Evolutionary conservation across 1,140 invertebrate species (phyloP), one percentile per base, ranked within the genome.

Genomic region (Drosophila prosaltans): DNA sequence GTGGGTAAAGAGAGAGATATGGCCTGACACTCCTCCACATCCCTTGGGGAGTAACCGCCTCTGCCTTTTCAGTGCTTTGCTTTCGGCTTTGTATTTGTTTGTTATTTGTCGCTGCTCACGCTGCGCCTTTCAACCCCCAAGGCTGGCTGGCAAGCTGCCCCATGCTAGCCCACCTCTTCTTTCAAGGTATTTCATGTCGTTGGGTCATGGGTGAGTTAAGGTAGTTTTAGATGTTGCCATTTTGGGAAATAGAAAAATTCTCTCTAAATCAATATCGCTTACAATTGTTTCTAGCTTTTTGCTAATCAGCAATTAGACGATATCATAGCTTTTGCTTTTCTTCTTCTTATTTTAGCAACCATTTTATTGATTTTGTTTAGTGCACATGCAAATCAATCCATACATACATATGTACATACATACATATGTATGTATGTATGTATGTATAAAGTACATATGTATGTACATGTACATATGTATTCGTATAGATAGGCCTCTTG

Each of bases 201-300:
- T 51, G 45, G 45, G 21, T 26, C 45, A 8, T 51, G 45, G 60
- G 57, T 48, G 24, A 51, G 48, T 48, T 45, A 51, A 62, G 73
- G 69, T 68, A 48, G 54, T 60, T 65, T 10, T 64, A 41, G 45
- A 59, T 85, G 81, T 85, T 85, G 82, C 82, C 83, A 86, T 88
- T 88, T 88, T 83, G 80, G 69, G 70, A 80, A 88, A 86, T 83
- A 82, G 72, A 86, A 88, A 77, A 80, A 55, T 39, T 51, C 41
- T 51, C 21, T 51, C 8, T 51, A 26, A 51, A 51, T 51, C 45
- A 51, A 51, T 51, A 51, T 51, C 45, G 45, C 2, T 24, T 51
- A 51, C 45, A 51, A 51, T 51, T 24, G 45, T 51, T 51, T 51
- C 24, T 8, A 51, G 21, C 7, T 51, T 51, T 26, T 51, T 3